Evolutionary conservation across 2,797 vertebrate species (phyloP).

Genomic region (Molossus molossus): DNA sequence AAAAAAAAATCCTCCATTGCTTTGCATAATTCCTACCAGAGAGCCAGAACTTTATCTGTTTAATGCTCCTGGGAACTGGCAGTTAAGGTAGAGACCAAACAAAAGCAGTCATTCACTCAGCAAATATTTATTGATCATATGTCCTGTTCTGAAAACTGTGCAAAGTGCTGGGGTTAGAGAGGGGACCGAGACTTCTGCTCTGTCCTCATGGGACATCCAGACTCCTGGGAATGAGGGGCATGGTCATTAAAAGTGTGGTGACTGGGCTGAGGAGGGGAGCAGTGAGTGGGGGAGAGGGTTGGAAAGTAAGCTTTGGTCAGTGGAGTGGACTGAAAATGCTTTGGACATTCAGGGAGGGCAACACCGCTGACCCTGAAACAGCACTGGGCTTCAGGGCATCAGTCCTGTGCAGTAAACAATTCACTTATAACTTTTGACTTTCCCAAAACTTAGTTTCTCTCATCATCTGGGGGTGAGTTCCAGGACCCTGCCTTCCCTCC

Average conservation of each 20-base stretch:
- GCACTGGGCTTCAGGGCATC: background rate
- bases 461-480: background rate
- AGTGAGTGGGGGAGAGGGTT: background rate
- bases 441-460: background rate
- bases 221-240: background rate
- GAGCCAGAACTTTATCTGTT: background rate
- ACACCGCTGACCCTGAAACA: background rate
- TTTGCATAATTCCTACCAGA: slow-evolving; percentile 51
- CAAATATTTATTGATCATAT: background rate
- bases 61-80: background rate
- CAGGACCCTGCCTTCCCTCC: background rate
- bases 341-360: background rate
- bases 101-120: slow-evolving; percentile 35
- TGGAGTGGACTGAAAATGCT: background rate
- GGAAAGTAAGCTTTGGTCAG: background rate
- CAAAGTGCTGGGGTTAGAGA: background rate
- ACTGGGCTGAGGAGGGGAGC: background rate
- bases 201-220: background rate
- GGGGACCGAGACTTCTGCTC: background rate
- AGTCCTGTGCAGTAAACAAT: background rate
- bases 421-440: background rate
- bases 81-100: slow-evolving; percentile 29
- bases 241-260: background rate
- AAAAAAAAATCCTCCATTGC: background rate
- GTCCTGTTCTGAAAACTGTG: background rate